A percentile compares a stretch with the other conserved stretches of the same genome.
These are phyloP conservation scores for Acanthopleura granulata DNA, from an alignment of 2,888 invertebrate species.

Conservation along the genomic window DNA sequence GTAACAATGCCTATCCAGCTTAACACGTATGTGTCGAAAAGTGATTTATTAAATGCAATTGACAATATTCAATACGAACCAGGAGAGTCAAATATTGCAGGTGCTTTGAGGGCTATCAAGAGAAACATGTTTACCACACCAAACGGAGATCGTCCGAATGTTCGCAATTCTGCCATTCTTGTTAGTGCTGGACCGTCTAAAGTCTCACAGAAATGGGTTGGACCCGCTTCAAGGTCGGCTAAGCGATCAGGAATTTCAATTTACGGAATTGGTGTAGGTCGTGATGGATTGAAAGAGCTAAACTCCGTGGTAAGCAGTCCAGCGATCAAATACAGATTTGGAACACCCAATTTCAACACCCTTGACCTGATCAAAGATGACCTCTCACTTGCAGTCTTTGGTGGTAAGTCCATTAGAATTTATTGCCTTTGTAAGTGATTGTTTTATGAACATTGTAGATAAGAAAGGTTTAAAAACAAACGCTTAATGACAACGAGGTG, in stretches of 20 bases:
- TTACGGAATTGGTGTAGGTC: background rate
- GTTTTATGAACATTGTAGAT: too few species aligned
- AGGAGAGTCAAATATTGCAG: constrained; percentile 57
- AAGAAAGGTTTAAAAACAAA: too few species aligned
- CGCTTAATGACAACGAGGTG: too few species aligned
- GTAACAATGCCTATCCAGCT: constrained; percentile 33
- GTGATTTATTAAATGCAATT: constrained; percentile 32
- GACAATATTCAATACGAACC: constrained; percentile 41
- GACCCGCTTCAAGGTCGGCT: background rate
- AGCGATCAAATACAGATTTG: background rate
- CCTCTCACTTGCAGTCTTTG: background rate
- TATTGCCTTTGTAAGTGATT: too few species aligned
- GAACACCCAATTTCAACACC: background rate
- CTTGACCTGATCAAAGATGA: background rate
- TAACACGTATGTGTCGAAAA: constrained; percentile 27
- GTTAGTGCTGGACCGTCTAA: constrained; percentile 21
- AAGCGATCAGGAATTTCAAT: background rate
- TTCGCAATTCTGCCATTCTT: constrained; percentile 20
- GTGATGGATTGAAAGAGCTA: background rate
- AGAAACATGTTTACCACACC: constrained; percentile 42
- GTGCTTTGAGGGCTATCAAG: constrained; percentile 47
- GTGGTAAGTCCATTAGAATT: too few species aligned
- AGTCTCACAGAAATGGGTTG: background rate
- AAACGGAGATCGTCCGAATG: constrained; percentile 55
- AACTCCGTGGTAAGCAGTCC: background rate